A percentile compares a stretch with the other conserved stretches of the same genome.
Evolutionary conservation across 2,888 invertebrate genomes (phyloP).

Genomic region (Sinhomidia bicolor): DNA sequence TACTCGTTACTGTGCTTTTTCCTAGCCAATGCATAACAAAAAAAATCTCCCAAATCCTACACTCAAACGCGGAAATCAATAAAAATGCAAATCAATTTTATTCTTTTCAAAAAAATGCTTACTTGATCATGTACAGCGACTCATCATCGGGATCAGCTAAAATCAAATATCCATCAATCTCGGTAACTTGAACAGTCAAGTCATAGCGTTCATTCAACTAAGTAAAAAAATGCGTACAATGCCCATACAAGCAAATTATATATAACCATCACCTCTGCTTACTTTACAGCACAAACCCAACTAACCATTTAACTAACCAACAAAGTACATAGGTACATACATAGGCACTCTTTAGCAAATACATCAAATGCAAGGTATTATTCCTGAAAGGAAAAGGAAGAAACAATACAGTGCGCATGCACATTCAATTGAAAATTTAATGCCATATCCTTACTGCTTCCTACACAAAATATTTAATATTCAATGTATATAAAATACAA

Average conservation of each 20-base stretch:
- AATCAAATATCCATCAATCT: slow-evolving; percentile 26
- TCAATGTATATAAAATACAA: background rate
- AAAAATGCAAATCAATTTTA: slow-evolving; percentile 48
- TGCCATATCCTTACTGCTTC: no score
- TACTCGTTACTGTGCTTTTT: background rate
- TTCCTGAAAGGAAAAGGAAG: background rate
- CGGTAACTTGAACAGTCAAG: background rate
- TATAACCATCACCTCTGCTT: no score
- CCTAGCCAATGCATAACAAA: background rate
- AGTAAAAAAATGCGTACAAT: background rate
- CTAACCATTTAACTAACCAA: no score
- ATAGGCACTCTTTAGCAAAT: no score
- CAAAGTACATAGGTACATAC: no score
- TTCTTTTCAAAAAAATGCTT: slow-evolving; percentile 13
- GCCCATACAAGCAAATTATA: background rate
- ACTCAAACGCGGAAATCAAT: slow-evolving; percentile 39
- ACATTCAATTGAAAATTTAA: no score
- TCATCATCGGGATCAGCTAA: slow-evolving; percentile 4
- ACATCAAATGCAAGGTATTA: no score
- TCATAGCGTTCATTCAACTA: slow-evolving; percentile 43
- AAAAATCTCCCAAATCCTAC: slow-evolving; percentile 9
- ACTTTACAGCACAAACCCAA: no score
- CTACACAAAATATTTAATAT: background rate
- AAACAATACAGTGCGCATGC: background rate
- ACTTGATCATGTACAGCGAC: background rate